Conservation (phyloP, 2,888 invertebrate genomes). For the Plagodis pulveraria region DNA sequence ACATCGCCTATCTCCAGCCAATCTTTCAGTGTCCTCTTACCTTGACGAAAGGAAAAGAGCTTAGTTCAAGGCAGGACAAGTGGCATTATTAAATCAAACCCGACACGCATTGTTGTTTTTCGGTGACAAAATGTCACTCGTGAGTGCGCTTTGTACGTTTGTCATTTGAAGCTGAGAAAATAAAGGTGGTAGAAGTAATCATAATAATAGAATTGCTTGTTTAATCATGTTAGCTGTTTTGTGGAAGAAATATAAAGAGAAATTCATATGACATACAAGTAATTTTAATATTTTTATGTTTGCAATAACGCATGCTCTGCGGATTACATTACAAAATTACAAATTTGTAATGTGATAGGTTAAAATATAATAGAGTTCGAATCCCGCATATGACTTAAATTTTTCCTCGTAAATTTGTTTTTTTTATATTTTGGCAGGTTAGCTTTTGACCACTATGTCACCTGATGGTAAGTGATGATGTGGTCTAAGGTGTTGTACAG, state of each 20-base stretch:
- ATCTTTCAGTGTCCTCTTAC: conserved; percentile 6
- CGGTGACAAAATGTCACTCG: conserved; percentile 33
- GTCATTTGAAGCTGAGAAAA: conserved; percentile 16
- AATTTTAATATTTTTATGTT: too few relatives aligned
- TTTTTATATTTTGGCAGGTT: too few relatives aligned
- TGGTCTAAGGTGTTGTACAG: too few relatives aligned
- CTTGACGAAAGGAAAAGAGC: conserved; percentile 26
- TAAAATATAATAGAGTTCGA: too few relatives aligned
- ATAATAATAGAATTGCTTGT: neutral
- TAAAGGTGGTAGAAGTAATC: neutral
- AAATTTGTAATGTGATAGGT: too few relatives aligned
- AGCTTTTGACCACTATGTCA: too few relatives aligned
- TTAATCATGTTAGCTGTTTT: neutral
- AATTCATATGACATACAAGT: too few relatives aligned
- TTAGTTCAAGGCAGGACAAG: conserved; percentile 37
- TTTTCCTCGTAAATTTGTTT: too few relatives aligned
- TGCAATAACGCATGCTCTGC: too few relatives aligned
- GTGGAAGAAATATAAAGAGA: neutral
- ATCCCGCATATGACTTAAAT: too few relatives aligned
- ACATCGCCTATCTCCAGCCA: neutral
- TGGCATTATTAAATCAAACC: conserved; percentile 35
- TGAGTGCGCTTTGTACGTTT: conserved; percentile 30
- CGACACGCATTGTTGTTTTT: conserved; percentile 35
- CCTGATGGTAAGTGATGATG: too few relatives aligned
- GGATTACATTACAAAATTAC: too few relatives aligned